phyloP scores from a whole-genome alignment of 2,797 vertebrate species.

The Sebastes cheni region DNA sequence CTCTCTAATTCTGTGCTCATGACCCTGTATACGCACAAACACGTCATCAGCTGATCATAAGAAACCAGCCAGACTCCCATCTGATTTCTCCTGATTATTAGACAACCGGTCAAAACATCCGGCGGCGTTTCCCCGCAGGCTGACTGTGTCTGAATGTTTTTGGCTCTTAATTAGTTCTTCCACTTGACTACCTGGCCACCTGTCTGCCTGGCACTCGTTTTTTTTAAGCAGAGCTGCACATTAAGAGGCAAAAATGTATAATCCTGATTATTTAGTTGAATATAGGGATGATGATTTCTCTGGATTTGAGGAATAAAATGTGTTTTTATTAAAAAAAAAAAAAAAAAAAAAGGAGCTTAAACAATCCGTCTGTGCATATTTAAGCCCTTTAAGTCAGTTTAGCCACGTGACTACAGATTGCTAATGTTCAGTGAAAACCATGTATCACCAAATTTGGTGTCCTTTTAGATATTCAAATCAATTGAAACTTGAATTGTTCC shows the following conservation, averaged over 20 bases:
- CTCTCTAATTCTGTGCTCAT: not conserved
- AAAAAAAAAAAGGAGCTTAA: not conserved
- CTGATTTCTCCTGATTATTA: conserved; percentile 47
- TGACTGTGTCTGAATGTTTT: conserved; percentile 19
- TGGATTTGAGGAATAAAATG: not conserved
- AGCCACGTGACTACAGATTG: too few species aligned
- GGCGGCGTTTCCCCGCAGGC: conserved; percentile 43
- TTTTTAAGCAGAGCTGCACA: not conserved
- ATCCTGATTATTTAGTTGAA: not conserved
- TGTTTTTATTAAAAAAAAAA: not conserved
- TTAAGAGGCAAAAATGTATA: not conserved
- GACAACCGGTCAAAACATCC: conserved; percentile 36
- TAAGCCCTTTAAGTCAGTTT: too few species aligned
- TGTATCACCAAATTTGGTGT: too few species aligned
- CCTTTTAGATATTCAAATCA: too few species aligned
- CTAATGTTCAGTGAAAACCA: too few species aligned
- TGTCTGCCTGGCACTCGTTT: conserved; percentile 3
- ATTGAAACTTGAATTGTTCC: too few species aligned
- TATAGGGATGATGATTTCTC: not conserved
- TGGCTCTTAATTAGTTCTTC: conserved; percentile 37
- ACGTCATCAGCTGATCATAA: conserved; percentile 7
- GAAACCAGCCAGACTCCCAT: conserved; percentile 16
- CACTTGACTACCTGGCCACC: conserved; percentile 34
- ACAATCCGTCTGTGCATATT: not conserved
- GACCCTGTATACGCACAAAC: not conserved